Evolutionary conservation across 2,888 invertebrate genomes (phyloP), one percentile per base, ranked within the genome.

Genomic region (Sturmia bella): DNA sequence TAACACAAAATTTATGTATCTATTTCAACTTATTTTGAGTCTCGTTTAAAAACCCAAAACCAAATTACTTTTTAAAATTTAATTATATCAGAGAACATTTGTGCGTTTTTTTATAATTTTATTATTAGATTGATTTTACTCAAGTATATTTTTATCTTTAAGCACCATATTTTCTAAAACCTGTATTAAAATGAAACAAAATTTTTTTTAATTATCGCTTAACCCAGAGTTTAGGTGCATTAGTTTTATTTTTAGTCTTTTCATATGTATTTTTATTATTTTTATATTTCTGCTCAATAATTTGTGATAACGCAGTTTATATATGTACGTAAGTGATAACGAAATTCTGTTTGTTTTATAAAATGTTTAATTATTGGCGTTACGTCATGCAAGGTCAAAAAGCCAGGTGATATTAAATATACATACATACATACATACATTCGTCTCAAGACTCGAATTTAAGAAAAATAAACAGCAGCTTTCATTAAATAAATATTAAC

Each of bases 301-400:
- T 27, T 48, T 45, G 4, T 66, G 57, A 66, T 78, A 72, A 78
- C 13, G 32, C 11, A 32, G 9, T 39, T 17, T 41, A 52, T 50
- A 59, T n/a, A n/a, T n/a, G n/a, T n/a, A n/a, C n/a, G n/a, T 21
- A 37, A 37, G 61, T 61, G 41, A 61, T 61, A 61, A 52, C 9
- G n/a, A n/a, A 32, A 7, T 5, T 32, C 21, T 7, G 17, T 27
- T 1, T 57, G 57, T 27, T 19, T 41, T 15, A 48, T 37, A 24
- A 32, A 45, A 56, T 37, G n/a, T 21, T 59, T 12, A 37, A 21
- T 64, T 61, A 63, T 15, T 52, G 15, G n/a, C 15, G 15, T 64
- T 13, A 39, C 24, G 17, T 48, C 24, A 21, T 21, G 56, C 70
- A 68, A 73, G 78, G 78, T 79, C 72, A 79, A 73, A 66, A 59